Base-by-base conservation (phyloP, 92 coral and sea anemone species). In the Epizoanthus illoricatus region DNA sequence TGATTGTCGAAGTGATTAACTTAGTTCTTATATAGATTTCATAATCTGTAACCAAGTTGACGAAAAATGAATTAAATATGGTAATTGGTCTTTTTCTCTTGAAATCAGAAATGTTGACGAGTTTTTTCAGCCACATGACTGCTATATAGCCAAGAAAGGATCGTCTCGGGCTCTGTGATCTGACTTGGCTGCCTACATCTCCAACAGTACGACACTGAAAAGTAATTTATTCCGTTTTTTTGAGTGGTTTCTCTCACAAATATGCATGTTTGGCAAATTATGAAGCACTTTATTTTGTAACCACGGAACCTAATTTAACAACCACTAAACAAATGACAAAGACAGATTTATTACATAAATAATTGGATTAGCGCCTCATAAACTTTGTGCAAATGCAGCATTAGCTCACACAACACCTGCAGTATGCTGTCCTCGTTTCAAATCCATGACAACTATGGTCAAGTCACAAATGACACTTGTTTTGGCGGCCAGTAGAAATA, bases 321-420 rank as follows among this genome's bases (percentile, higher is more conserved):
- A 43, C 60, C 65, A 66, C 60, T n/a, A 5, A 23, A 23, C 15
- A 4, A 63, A 21, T 45, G 28, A 42, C 81, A 60, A 63, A 7
- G 64, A 45, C 71, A 62, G 60, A 15, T 45, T 78, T 78, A 64
- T 62, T 43, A 61, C 67, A 78, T 78, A 78, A 78, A 78, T 78
- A 78, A 21, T 45, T 7, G 15, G 36, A 64, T 16, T 41, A 78
- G 72, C 45, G 73, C 42, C 60, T 78, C 16, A 24, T 1, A 24
- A 13, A 45, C 71, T 62, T 64, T 78, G 82, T 42, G 10, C 82
- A 78, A 78, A 78, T 58, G 64, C 82, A 78, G 81, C 40, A 36
- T 10, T 39, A 75, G 19, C 28, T 16, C 55, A 58, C 68, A 58
- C 20, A 20, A 17, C 10, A 36, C 49, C 20, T 68, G 15, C 73